These are phyloP conservation scores for Lapara coniferarum DNA, from an alignment of 2,888 invertebrate species.

Conservation along the genomic window DNA sequence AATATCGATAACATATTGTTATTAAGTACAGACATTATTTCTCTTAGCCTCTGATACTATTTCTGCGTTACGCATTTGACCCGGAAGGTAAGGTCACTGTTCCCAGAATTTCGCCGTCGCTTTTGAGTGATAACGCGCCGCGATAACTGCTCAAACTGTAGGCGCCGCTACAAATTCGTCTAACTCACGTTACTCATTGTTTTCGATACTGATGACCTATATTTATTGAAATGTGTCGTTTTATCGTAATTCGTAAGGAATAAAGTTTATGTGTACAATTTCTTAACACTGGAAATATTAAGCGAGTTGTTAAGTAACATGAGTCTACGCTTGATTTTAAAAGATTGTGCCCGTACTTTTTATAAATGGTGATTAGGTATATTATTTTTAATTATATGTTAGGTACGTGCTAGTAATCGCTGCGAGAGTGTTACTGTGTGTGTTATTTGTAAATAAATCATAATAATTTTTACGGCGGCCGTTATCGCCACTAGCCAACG, in stretches of 20 bases:
- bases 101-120: constrained; percentile 24
- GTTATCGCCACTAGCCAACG: constrained; percentile 46
- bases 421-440: constrained; percentile 10
- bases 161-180: constrained; percentile 23
- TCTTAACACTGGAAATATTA: neutral
- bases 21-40: neutral
- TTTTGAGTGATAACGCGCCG: constrained; percentile 18
- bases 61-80: constrained; percentile 12
- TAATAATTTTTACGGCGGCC: constrained; percentile 33
- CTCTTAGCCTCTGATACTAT: neutral
- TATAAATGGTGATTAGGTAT: constrained; percentile 1
- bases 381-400: neutral
- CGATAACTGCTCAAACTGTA: constrained; percentile 11
- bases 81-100: constrained; percentile 24
- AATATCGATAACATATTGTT: neutral
- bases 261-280: neutral
- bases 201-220: constrained; percentile 4
- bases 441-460: constrained; percentile 34
- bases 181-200: constrained; percentile 20
- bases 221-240: constrained; percentile 3
- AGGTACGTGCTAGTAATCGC: neutral
- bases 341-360: neutral
- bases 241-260: neutral
- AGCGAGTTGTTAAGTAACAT: neutral
- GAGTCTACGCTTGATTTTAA: neutral